These are phyloP conservation scores for Cephus pygmeus DNA, from an alignment of 2,888 invertebrate genomes.

Conservation along the genomic window DNA sequence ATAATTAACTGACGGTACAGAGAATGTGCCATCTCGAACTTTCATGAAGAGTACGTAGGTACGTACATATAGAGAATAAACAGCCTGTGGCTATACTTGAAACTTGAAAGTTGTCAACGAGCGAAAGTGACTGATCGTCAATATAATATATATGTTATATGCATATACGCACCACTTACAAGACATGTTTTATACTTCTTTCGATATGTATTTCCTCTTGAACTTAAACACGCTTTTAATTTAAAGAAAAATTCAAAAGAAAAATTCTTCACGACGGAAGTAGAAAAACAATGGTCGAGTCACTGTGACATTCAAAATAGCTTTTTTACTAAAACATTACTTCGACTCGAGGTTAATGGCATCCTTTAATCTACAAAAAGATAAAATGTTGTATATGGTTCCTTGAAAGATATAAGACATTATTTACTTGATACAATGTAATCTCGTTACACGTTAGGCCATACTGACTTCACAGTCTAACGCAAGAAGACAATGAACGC, in stretches of 20 bases:
- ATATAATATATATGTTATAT: not conserved
- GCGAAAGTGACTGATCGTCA: slow-evolving; percentile 48
- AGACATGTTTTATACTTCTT: not conserved
- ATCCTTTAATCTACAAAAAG: not conserved
- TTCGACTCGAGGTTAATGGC: not conserved
- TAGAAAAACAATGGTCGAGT: not conserved
- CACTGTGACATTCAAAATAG: not conserved
- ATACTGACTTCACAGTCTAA: not conserved
- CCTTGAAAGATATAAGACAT: not conserved
- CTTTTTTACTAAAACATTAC: not conserved
- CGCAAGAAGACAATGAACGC: not conserved
- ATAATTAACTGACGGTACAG: slow-evolving; percentile 26
- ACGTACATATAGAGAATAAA: slow-evolving; percentile 18
- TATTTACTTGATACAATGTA: not conserved
- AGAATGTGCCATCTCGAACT: slow-evolving; percentile 31
- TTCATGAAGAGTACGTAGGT: slow-evolving; percentile 23
- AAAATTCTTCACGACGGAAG: not conserved
- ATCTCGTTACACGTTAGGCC: not conserved
- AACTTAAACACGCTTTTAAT: not conserved
- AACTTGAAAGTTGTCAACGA: slow-evolving; percentile 35
- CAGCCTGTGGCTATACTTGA: not conserved
- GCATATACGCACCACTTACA: not conserved
- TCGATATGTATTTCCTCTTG: not conserved
- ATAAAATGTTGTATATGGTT: not conserved
- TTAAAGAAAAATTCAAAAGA: not conserved